Evolutionary conservation across 2,797 vertebrate species (phyloP).

Genomic region (Hephaestus fuliginosus): DNA sequence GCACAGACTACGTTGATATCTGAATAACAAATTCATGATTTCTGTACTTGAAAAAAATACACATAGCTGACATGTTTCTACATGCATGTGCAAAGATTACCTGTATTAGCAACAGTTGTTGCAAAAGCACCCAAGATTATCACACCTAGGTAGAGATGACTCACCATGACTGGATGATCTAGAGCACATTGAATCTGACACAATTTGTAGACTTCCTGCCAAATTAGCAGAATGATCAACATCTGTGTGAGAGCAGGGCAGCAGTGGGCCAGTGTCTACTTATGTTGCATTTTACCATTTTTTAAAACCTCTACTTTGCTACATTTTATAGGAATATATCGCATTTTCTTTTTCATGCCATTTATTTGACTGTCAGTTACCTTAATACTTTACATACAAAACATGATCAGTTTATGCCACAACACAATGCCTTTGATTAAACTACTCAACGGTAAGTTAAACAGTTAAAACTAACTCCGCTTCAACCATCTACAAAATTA

Average conservation of each 20-base stretch:
- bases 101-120: conserved; percentile 38
- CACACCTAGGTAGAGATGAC: conserved; percentile 34
- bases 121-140: conserved; percentile 49
- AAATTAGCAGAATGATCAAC: conserved; percentile 69
- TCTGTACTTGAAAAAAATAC: background rate
- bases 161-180: conserved; percentile 54
- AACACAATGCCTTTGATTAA: background rate
- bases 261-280: background rate
- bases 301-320: background rate
- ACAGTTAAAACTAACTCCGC: background rate
- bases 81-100: conserved; percentile 8
- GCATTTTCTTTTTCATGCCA: background rate
- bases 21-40: conserved; percentile 40
- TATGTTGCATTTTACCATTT: background rate
- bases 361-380: background rate
- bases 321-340: background rate
- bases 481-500: background rate
- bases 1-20: conserved; percentile 74
- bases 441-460: background rate
- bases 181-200: accelerated
- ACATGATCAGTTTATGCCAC: background rate
- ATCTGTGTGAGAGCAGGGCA: conserved; percentile 50
- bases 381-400: background rate
- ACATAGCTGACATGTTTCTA: too few relatives aligned
- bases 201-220: conserved; percentile 43